Base-by-base conservation (phyloP, 1,140 invertebrate species). In the Plodia interpunctella region DNA sequence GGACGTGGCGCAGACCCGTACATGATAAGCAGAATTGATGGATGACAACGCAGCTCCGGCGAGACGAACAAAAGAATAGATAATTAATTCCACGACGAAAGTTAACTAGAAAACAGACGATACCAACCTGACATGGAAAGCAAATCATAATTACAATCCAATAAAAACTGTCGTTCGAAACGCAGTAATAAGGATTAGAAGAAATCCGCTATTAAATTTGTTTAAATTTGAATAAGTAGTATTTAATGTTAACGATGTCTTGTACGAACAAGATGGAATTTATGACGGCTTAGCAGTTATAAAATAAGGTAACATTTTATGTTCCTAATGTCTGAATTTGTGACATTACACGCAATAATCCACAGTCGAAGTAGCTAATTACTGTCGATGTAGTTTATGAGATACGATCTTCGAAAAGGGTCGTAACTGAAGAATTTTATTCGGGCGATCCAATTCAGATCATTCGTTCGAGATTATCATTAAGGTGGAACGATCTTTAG, bases 71-170 rank as follows among this genome's bases (percentile, higher is more conserved):
- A 80, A 80, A 72, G 76, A 83, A 82, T 78, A 76, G 72, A 73
- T 84, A 85, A 87, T 85, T 85, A 85, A 82, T 83, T 82, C 71
- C 68, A 63, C 64, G 76, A 76, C 78, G 76, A 82, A 76, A 83
- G 72, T 74, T 70, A 76, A 76, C 74, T 70, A 72, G 38, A 72
- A 71, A 76, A 75, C 66, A 52, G 54, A 66, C 54, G 60, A 66
- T 60, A 51, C 30, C 59, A 51, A 51, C 54, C 35, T 60, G 64
- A 65, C 57, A 68, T 57, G 32, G 20, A 69, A 67, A 76, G 73
- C 61, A 70, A 74, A 74, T 70, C 66, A 70, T 72, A 62, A 64
- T 63, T 60, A 67, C 44, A 20, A 28, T 10, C 18, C 52, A 50
- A 65, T 55, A 65, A 83, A 79, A 53, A 32, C 19, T 49, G 57